Base-by-base conservation (phyloP, 2,113 vertebrate genomes). In the Pangasianodon gigas region DNA sequence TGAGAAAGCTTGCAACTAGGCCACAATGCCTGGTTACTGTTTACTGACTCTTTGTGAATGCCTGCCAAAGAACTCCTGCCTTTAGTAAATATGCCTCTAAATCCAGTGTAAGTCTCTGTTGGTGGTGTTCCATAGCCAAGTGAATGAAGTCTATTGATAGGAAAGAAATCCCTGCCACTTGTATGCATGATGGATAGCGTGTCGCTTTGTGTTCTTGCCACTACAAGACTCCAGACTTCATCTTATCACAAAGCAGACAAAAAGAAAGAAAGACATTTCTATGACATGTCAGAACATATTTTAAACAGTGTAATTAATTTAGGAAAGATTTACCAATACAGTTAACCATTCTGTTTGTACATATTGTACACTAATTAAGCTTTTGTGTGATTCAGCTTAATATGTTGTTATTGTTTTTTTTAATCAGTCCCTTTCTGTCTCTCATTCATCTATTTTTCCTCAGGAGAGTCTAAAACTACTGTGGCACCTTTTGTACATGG, bases 381-480 rank as follows among this genome's bases (percentile, higher is more conserved):
- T 60, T 84, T 54, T 26, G 67, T 74, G 3, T n/a, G 54, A 84
- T 82, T 29, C 0, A 77, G 3, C 0, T 58, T 26, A 62, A 7
- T 46, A 21, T 84, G 8, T 62, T 10, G 8, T 46, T n/a, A 14
- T 18, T 16, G 2, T 44, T 69, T 19, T 44, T 24, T 37, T 54
- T n/a, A 1, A 1, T n/a, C 29, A 6, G 16, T 18, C 19, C 9
- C 44, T 32, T n/a, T 79, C 11, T 52, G 13, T 32, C 14, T 81
- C 11, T 84, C 19, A 16, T 52, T 52, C 10, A 7, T 62, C 32
- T 60, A 11, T 29, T 79, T 84, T 32, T 58, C 65, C 90, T 48
- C 91, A 99, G 98, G 98, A 10, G 98, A 99, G 94, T 96, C 96
- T 4, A 98, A 96, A 26, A 99, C 98, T 0, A 98, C 95, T 0